A percentile compares a stretch with the other conserved stretches of the same genome.
These are phyloP conservation scores for Tanypteryx hageni DNA, from an alignment of 2,888 invertebrate genomes.

Conservation along the genomic window DNA sequence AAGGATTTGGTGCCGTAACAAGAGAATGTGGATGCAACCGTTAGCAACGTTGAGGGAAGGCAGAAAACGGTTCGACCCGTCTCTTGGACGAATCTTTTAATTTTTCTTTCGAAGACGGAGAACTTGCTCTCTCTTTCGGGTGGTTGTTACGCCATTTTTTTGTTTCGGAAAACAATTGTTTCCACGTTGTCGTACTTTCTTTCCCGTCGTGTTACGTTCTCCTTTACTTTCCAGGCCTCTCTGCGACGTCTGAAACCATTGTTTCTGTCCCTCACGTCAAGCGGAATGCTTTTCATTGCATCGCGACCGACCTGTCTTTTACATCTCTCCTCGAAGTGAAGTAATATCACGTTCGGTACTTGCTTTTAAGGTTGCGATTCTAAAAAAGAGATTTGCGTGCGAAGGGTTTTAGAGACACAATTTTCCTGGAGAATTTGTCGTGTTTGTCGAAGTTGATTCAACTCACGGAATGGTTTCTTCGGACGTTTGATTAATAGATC, in stretches of 20 bases:
- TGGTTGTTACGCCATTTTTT: neutral
- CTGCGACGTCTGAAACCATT: neutral
- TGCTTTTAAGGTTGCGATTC: neutral
- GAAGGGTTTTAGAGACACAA: neutral
- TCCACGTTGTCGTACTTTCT: neutral
- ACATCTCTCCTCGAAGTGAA: neutral
- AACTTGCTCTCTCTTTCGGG: neutral
- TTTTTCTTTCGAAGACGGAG: neutral
- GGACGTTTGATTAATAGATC: neutral
- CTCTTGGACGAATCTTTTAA: neutral
- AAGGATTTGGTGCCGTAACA: neutral
- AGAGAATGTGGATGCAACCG: neutral
- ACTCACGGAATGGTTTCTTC: neutral
- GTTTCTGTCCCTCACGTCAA: neutral
- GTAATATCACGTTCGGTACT: constrained; percentile 8
- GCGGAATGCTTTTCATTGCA: neutral
- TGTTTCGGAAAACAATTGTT: neutral
- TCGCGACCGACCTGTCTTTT: neutral
- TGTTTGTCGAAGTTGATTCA: neutral
- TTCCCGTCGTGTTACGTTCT: neutral
- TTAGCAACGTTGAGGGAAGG: constrained; percentile 14
- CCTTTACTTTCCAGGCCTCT: constrained; percentile 1
- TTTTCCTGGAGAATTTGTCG: neutral
- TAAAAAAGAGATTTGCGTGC: neutral
- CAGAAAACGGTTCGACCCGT: neutral